Conservation (phyloP, 2,888 invertebrate genomes). For the Volucella bombylans region DNA sequence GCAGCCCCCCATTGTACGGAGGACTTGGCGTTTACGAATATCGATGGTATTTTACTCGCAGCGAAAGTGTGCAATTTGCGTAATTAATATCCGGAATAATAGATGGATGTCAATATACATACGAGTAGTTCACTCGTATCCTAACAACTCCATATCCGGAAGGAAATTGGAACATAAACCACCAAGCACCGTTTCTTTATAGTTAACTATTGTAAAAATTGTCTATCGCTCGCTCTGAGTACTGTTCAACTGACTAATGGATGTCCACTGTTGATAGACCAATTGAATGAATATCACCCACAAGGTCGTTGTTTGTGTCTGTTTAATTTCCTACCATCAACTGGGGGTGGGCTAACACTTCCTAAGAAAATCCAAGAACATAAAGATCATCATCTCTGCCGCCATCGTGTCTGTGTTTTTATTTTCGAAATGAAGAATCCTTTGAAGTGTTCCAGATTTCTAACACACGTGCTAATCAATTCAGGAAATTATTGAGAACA, state of each 20-base stretch:
- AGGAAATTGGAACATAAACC: slow-evolving; percentile 51
- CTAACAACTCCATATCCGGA: slow-evolving; percentile 46
- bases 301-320: slow-evolving; percentile 35
- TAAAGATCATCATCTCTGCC: neutral
- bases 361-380: slow-evolving; percentile 10
- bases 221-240: neutral
- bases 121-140: slow-evolving; percentile 35
- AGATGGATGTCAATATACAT: slow-evolving; percentile 56
- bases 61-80: slow-evolving; percentile 74
- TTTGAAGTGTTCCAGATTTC: slow-evolving; percentile 15
- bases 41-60: neutral
- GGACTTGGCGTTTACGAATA: neutral
- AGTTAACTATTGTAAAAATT: neutral
- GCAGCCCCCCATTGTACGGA: slow-evolving; percentile 14
- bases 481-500: neutral
- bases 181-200: too few species aligned
- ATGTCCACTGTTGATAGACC: neutral
- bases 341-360: slow-evolving; percentile 20
- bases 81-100: slow-evolving; percentile 77
- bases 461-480: slow-evolving; percentile 10
- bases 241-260: neutral
- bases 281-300: neutral
- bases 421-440: slow-evolving; percentile 1
- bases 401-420: slow-evolving; percentile 35
- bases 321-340: slow-evolving; percentile 8